Percentiles rank a stretch among this genome's conserved stretches.
These are phyloP conservation scores for Elaphurus davidianus DNA, from an alignment of 2,113 vertebrate species.

Conservation along the genomic window DNA sequence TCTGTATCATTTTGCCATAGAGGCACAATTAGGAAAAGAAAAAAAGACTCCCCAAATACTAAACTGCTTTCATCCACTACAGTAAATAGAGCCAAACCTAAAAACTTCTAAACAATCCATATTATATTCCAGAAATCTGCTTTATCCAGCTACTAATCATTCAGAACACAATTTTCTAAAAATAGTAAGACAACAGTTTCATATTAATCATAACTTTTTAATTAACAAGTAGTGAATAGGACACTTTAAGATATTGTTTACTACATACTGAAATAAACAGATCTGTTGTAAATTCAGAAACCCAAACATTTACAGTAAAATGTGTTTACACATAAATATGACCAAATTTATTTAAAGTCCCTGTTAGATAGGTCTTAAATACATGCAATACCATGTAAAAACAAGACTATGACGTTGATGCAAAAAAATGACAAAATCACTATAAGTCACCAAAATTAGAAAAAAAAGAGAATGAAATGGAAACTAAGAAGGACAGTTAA, in stretches of 20 bases:
- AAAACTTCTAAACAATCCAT: constrained; percentile 47
- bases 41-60: constrained; percentile 8
- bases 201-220: constrained; percentile 77
- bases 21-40: neutral
- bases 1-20: constrained; percentile 44
- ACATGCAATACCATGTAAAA: constrained; percentile 61
- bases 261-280: constrained; percentile 75
- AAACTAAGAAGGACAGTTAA: constrained; percentile 70
- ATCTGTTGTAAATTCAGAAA: constrained; percentile 73
- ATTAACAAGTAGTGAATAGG: constrained; percentile 72
- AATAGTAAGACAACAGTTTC: constrained; percentile 77
- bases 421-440: constrained; percentile 60
- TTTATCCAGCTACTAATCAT: constrained; percentile 54
- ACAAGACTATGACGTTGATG: constrained; percentile 62
- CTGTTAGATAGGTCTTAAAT: constrained; percentile 45
- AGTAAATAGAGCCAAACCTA: constrained; percentile 46
- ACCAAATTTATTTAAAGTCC: constrained; percentile 69
- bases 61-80: constrained; percentile 44
- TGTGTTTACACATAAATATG: constrained; percentile 73
- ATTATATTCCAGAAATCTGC: constrained; percentile 56
- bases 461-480: constrained; percentile 67
- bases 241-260: constrained; percentile 74
- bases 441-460: constrained; percentile 64
- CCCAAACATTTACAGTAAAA: constrained; percentile 75
- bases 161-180: constrained; percentile 69